phyloP scores from a whole-genome alignment of 2,797 vertebrate species.

The Staurois parvus region DNA sequence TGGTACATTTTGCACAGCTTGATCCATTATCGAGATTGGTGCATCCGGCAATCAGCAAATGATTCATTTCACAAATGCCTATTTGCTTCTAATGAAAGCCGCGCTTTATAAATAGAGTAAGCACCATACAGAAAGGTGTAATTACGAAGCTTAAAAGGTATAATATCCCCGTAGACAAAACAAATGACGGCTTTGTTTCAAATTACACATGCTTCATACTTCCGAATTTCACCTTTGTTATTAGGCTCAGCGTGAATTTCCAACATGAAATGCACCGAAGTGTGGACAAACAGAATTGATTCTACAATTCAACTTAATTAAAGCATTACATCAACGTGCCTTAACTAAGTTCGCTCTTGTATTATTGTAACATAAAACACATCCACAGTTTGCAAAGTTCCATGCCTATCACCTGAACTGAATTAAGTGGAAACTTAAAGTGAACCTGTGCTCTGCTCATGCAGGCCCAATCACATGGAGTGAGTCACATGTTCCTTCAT shows the following conservation, averaged over 20 bases:
- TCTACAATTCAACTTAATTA: conserved; percentile 73
- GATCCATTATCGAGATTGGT: not conserved
- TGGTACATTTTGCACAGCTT: too few species aligned
- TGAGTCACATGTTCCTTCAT: too few species aligned
- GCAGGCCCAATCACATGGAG: too few species aligned
- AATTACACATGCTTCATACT: conserved; percentile 72
- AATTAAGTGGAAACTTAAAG: too few species aligned
- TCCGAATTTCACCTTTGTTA: conserved; percentile 72
- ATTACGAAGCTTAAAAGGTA: conserved; percentile 66
- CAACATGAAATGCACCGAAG: conserved; percentile 66
- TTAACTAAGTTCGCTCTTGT: conserved; percentile 56
- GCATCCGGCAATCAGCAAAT: conserved; percentile 61
- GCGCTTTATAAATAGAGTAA: conserved; percentile 71
- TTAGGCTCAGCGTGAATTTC: conserved; percentile 66
- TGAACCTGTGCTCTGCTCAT: too few species aligned
- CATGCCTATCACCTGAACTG: too few species aligned
- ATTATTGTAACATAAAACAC: not conserved
- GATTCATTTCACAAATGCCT: conserved; percentile 68
- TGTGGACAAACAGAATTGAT: conserved; percentile 61
- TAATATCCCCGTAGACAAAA: conserved; percentile 67
- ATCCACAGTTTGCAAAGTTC: too few species aligned
- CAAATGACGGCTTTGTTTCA: conserved; percentile 66
- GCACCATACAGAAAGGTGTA: conserved; percentile 71
- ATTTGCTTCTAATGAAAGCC: conserved; percentile 68
- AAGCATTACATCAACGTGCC: conserved; percentile 68